Evolutionary conservation across 1,140 invertebrate genomes (phyloP).

Genomic region (Anadara kagoshimensis): DNA sequence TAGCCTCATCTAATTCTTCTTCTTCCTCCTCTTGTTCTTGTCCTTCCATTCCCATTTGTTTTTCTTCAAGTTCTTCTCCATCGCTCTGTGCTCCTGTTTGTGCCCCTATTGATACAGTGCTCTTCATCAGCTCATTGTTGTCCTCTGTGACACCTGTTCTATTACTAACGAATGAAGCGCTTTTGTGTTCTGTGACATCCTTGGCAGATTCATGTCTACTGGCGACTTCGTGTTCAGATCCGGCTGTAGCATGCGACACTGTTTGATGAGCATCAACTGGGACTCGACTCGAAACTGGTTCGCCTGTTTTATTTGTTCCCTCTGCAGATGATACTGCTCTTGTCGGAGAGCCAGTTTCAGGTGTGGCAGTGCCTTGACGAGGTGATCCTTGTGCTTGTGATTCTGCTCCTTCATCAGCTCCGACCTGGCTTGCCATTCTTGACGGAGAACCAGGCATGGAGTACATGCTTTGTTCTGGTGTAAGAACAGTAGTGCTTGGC

Average conservation of each 20-base stretch:
- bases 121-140: constrained; percentile 55
- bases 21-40: constrained; percentile 56
- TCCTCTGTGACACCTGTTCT: constrained; percentile 58
- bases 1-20: constrained; percentile 67
- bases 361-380: constrained; percentile 44
- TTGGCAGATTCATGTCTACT: constrained; percentile 40
- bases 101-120: constrained; percentile 60
- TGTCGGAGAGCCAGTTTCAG: constrained; percentile 51
- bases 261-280: constrained; percentile 35
- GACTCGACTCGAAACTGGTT: constrained; percentile 5
- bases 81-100: constrained; percentile 47
- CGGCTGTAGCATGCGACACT: constrained; percentile 47
- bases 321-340: constrained; percentile 61
- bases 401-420: constrained; percentile 54
- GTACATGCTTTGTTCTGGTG: constrained; percentile 64
- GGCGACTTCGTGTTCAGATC: constrained; percentile 19
- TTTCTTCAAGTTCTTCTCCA: constrained; percentile 46
- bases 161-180: constrained; percentile 61
- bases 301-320: constrained; percentile 54
- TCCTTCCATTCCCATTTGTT: constrained; percentile 25
- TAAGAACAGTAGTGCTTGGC: constrained; percentile 60
- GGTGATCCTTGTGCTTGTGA: constrained; percentile 51
- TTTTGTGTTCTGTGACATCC: constrained; percentile 57
- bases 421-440: constrained; percentile 62
- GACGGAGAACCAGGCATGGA: constrained; percentile 63